Conservation (phyloP, 2,888 invertebrate species). For the Acronicta psi region DNA sequence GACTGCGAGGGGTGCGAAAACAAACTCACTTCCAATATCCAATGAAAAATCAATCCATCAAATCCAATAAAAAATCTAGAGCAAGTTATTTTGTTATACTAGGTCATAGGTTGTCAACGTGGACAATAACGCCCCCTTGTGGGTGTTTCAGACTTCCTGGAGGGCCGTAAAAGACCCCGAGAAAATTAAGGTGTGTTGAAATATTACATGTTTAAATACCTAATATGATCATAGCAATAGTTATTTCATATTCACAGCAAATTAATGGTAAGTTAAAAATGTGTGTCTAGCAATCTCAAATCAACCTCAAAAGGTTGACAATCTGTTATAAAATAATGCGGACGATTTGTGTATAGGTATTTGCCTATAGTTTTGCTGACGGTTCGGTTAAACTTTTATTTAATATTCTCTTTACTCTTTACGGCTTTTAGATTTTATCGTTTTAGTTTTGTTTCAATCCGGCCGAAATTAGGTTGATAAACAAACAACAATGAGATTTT, state of each 20-base stretch:
- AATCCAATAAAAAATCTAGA: slow-evolving; percentile 69
- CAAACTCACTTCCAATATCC: slow-evolving; percentile 69
- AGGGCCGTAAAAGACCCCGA: too few relatives aligned
- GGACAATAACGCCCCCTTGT: too few relatives aligned
- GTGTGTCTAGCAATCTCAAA: too few relatives aligned
- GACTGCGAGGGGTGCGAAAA: slow-evolving; percentile 59
- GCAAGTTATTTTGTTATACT: slow-evolving; percentile 62
- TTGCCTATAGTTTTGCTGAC: slow-evolving; percentile 37
- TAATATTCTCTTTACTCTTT: slow-evolving; percentile 22
- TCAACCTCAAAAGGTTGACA: too few relatives aligned
- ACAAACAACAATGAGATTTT: slow-evolving; percentile 37
- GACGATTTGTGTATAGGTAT: slow-evolving; percentile 53
- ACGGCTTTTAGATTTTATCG: slow-evolving; percentile 14
- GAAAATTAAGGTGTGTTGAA: too few relatives aligned
- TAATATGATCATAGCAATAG: too few relatives aligned
- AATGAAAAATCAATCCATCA: slow-evolving; percentile 77
- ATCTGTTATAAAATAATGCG: neutral
- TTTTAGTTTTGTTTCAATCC: slow-evolving; percentile 33
- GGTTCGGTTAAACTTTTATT: slow-evolving; percentile 35
- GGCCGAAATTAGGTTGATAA: slow-evolving; percentile 16
- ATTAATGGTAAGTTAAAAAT: too few relatives aligned
- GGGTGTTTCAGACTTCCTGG: too few relatives aligned
- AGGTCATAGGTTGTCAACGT: too few relatives aligned
- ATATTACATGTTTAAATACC: too few relatives aligned
- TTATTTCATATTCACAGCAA: too few relatives aligned